phyloP scores from a whole-genome alignment of 2,888 invertebrate genomes.

The Trissolcus brochymenae region DNA sequence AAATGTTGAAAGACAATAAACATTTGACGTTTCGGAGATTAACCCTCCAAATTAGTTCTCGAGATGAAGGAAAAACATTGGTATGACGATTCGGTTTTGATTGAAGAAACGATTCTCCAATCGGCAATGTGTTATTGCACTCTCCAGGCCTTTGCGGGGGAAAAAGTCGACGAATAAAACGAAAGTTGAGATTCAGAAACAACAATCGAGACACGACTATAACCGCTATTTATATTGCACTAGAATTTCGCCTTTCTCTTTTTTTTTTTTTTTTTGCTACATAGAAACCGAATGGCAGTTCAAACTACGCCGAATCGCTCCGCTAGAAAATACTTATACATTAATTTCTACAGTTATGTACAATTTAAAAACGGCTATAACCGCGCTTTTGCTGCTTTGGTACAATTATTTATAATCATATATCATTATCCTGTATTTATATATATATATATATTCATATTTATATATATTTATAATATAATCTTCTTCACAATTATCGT shows the following conservation, averaged over 20 bases:
- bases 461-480: constrained; percentile 46
- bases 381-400: constrained; percentile 58
- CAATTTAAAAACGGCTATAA: constrained; percentile 71
- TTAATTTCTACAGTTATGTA: constrained; percentile 69
- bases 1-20: too few relatives aligned
- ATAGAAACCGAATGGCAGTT: constrained; percentile 66
- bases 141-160: neutral
- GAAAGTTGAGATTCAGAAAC: constrained; percentile 46
- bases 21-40: too few relatives aligned
- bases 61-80: too few relatives aligned
- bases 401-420: constrained; percentile 56
- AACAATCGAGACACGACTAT: constrained; percentile 64
- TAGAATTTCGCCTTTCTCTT: constrained; percentile 63
- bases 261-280: constrained; percentile 59
- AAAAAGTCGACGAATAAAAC: constrained; percentile 16
- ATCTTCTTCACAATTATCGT: constrained; percentile 41
- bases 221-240: constrained; percentile 72
- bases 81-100: too few relatives aligned
- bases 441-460: constrained; percentile 48
- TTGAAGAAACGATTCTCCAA: too few relatives aligned
- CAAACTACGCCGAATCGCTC: constrained; percentile 61
- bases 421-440: constrained; percentile 52
- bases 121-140: constrained; percentile 25
- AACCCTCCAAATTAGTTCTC: too few relatives aligned
- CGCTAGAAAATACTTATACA: constrained; percentile 72